These are phyloP conservation scores for Himalopsyche anomala DNA, from an alignment of 2,888 invertebrate species.

Conservation along the genomic window DNA sequence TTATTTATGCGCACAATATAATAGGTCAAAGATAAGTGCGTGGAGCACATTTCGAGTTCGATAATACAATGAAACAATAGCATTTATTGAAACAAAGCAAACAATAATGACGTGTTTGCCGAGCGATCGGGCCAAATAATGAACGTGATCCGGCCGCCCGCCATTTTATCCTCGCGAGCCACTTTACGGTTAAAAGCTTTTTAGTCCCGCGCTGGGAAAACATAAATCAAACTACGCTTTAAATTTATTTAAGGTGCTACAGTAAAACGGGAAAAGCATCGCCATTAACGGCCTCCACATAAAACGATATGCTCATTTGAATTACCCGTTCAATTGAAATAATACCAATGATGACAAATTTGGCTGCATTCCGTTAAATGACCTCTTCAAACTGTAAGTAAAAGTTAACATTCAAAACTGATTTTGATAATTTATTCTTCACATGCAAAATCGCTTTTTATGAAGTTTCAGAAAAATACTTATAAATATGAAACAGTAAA, in stretches of 20 bases:
- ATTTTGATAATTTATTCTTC: too few species aligned
- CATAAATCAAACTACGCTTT: conserved; percentile 31
- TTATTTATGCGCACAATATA: conserved; percentile 1
- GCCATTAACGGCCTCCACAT: not conserved
- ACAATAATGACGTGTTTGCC: conserved; percentile 33
- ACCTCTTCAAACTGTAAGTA: too few species aligned
- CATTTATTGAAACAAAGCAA: conserved; percentile 24
- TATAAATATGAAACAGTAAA: too few species aligned
- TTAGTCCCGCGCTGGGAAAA: not conserved
- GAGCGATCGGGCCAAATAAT: conserved; percentile 18
- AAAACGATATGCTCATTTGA: not conserved
- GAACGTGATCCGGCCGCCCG: not conserved
- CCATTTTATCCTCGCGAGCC: conserved; percentile 22
- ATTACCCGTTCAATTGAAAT: not conserved
- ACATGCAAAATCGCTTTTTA: too few species aligned
- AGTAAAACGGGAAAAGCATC: conserved; percentile 1
- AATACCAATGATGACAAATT: not conserved
- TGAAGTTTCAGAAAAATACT: too few species aligned
- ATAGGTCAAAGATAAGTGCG: not conserved
- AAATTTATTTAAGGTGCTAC: conserved; percentile 29
- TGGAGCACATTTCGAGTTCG: conserved; percentile 38
- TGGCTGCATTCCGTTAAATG: too few species aligned
- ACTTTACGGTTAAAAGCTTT: conserved; percentile 31
- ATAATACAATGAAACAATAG: conserved; percentile 40
- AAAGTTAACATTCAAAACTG: too few species aligned